Base-by-base conservation (phyloP, 2,888 invertebrate genomes). In the Sepioteuthis lessoniana region DNA sequence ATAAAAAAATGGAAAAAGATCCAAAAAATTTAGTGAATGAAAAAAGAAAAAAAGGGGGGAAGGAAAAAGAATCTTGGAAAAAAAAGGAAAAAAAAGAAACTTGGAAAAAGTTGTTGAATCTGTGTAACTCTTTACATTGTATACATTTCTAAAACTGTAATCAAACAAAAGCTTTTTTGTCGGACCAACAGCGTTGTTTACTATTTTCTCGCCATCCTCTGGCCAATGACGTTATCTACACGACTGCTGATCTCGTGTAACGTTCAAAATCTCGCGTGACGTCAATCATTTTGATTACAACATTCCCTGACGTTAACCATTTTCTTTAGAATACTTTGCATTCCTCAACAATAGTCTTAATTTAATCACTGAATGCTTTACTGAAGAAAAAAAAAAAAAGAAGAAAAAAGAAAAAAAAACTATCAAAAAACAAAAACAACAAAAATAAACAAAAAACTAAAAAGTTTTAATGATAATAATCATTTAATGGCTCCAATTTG, bases 101-200 rank as follows among this genome's bases (percentile, higher is more conserved):
- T 13, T 21, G 19, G n/a, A 19, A 4, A 13, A 76, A n/a, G 7
- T n/a, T 76, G 19, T 76, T 4, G n/a, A 76, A 35, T 35, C 25
- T 76, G n/a, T 35, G n/a, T 76, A 76, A 13, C n/a, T 76, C 76
- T 76, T 76, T 2, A 76, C n/a, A 16, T n/a, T 76, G 76, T 76
- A 76, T 76, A 76, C n/a, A 35, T 76, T 76, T 76, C 76, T 55
- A 28, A 55, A 55, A 55, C 55, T 76, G 16, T 76, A 76, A 76
- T 76, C 76, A 76, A 76, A 76, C 76, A 76, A 76, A 76, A 76
- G n/a, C 76, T n/a, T 76, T 76, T 76, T 76, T 76, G 76, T 76
- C n/a, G n/a, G n/a, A 16, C 76, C 4, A 76, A 76, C 16, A 35
- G 19, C 13, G 13, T 76, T n/a, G n/a, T 13, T 35, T 76, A n/a